phyloP scores from a whole-genome alignment of 2,113 vertebrate species.

The Zapus hudsonius region DNA sequence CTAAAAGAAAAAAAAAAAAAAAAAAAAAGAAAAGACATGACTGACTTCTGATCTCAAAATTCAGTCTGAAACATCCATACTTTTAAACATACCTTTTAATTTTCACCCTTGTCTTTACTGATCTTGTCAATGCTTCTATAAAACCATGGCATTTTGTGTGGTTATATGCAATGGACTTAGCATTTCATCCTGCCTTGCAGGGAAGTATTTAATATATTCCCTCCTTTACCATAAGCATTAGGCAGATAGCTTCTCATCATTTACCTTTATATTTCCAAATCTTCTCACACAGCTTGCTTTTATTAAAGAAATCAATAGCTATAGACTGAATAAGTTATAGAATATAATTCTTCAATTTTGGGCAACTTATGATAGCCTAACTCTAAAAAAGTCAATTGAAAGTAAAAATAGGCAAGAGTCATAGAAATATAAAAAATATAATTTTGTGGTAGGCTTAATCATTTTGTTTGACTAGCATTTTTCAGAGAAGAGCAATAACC shows the following conservation, averaged over 20 bases:
- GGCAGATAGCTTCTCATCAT: background rate
- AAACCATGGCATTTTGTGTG: fast-evolving
- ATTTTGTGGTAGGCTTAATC: background rate
- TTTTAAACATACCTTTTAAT: background rate
- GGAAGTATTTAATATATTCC: background rate
- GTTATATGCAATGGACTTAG: background rate
- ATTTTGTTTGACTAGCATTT: background rate
- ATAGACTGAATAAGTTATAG: background rate
- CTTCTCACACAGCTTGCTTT: background rate
- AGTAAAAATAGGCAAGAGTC: background rate
- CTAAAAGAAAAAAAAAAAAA: too few species aligned
- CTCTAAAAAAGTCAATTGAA: background rate
- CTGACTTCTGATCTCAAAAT: background rate
- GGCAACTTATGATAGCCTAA: background rate
- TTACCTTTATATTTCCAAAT: background rate
- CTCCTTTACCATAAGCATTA: background rate
- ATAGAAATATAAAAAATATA: background rate
- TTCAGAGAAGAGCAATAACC: background rate
- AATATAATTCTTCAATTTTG: background rate
- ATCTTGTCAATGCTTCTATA: background rate
- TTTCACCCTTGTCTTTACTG: background rate
- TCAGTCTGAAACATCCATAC: background rate
- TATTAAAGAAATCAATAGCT: too few species aligned
- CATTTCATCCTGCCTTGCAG: background rate
- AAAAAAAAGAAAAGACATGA: too few species aligned